Percentiles rank a stretch among this genome's conserved stretches.
Evolutionary conservation across 1,140 invertebrate genomes (phyloP).

Genomic region (Drosophila grimshawi): DNA sequence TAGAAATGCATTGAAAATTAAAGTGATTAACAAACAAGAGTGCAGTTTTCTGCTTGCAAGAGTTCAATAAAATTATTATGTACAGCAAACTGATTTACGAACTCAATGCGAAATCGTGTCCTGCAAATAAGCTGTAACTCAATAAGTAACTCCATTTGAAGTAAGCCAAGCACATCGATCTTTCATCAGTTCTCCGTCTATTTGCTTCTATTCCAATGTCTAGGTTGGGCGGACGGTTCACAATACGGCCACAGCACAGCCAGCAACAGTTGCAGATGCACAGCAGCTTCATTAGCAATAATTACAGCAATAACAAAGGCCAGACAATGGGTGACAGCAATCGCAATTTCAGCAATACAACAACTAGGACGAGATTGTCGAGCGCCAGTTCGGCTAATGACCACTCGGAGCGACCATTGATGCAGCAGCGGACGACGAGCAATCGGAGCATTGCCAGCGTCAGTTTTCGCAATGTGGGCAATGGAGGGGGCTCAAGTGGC

Average conservation of each 20-base stretch:
- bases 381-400: constrained; percentile 19
- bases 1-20: not conserved
- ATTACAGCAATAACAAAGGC: constrained; percentile 59
- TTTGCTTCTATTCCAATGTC: not conserved
- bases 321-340: constrained; percentile 60
- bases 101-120: constrained; percentile 24
- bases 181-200: constrained; percentile 9
- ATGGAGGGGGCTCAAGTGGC: constrained; percentile 35
- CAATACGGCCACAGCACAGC: constrained; percentile 85
- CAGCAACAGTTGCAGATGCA: constrained; percentile 80
- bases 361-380: constrained; percentile 8
- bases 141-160: constrained; percentile 38
- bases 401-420: constrained; percentile 51
- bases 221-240: constrained; percentile 87
- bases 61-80: not conserved
- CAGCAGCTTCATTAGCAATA: constrained; percentile 67
- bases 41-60: not conserved
- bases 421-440: constrained; percentile 49
- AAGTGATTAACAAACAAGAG: not conserved
- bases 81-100: constrained; percentile 1
- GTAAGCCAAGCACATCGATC: constrained; percentile 20
- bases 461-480: constrained; percentile 60
- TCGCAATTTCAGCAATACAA: constrained; percentile 65
- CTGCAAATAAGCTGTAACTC: constrained; percentile 62
- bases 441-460: constrained; percentile 49